A percentile compares a stretch with the other conserved stretches of the same genome.
These are phyloP conservation scores for Sinella curviseta DNA, from an alignment of 1,140 invertebrate species.

Conservation along the genomic window DNA sequence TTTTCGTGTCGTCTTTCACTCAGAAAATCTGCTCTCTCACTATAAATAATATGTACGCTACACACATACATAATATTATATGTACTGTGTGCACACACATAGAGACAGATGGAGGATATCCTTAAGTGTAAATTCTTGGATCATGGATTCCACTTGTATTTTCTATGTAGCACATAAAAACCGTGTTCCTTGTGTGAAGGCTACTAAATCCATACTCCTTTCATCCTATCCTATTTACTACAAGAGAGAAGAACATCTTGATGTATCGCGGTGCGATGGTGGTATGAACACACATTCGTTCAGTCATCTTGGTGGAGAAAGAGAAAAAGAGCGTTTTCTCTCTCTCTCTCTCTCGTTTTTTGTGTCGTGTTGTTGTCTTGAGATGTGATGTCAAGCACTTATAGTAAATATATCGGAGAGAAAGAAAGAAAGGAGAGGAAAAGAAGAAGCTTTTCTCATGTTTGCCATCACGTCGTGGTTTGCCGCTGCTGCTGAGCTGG, in stretches of 20 bases:
- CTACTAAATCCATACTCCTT: not conserved
- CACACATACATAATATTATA: not conserved
- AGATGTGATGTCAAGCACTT: constrained; percentile 8
- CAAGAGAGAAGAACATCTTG: not conserved
- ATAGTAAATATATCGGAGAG: not conserved
- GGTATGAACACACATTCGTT: not conserved
- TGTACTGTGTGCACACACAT: not conserved
- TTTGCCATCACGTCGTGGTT: constrained; percentile 12
- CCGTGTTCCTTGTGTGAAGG: not conserved
- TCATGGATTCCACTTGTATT: not conserved
- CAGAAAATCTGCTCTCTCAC: constrained; percentile 5
- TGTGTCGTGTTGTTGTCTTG: not conserved
- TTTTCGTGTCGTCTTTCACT: not conserved
- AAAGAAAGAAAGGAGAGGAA: not conserved
- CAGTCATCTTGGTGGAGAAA: not conserved
- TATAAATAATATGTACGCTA: not conserved
- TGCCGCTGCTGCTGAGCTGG: constrained; percentile 6
- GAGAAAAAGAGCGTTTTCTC: not conserved
- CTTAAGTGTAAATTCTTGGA: not conserved
- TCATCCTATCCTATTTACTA: not conserved
- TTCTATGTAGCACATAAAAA: not conserved
- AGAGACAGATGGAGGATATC: not conserved
- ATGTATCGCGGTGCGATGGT: not conserved
- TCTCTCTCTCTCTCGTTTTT: not conserved
- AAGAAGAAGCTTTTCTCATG: not conserved